Conservation (phyloP, 2,113 vertebrate species). For the Marcusenius ussheri region DNA sequence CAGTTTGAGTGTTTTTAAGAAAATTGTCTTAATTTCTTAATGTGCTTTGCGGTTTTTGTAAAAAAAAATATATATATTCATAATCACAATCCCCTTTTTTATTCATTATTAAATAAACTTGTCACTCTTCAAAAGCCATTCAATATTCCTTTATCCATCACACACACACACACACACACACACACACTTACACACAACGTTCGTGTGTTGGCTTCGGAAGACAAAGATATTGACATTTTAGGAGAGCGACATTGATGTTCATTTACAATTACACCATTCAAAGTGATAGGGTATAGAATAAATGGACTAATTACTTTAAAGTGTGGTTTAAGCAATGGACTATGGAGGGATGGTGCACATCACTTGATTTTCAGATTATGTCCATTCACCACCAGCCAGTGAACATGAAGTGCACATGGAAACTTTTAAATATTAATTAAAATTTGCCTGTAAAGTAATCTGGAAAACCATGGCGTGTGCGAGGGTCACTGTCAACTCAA, state of each 20-base stretch:
- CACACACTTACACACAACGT: background rate
- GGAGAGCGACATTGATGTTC: background rate
- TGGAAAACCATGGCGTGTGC: background rate
- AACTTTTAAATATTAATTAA: background rate
- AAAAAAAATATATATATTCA: too few relatives aligned
- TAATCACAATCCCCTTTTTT: background rate
- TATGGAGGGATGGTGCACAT: background rate
- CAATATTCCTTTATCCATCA: background rate
- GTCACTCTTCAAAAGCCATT: background rate
- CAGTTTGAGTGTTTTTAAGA: too few relatives aligned
- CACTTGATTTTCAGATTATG: background rate
- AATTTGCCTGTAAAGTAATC: background rate
- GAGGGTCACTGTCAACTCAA: background rate
- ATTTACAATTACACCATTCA: background rate
- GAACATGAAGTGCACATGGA: background rate
- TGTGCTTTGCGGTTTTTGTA: background rate
- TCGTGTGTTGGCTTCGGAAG: background rate
- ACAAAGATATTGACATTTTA: background rate
- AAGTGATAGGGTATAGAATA: background rate
- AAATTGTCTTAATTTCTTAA: background rate
- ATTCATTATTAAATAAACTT: background rate
- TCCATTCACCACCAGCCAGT: background rate
- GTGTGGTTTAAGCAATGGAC: background rate
- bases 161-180: too few relatives aligned
- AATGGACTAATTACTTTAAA: background rate